Evolutionary conservation across 2,888 invertebrate genomes (phyloP), one percentile per base, ranked within the genome.

Genomic region (Ferdinandea cuprea): DNA sequence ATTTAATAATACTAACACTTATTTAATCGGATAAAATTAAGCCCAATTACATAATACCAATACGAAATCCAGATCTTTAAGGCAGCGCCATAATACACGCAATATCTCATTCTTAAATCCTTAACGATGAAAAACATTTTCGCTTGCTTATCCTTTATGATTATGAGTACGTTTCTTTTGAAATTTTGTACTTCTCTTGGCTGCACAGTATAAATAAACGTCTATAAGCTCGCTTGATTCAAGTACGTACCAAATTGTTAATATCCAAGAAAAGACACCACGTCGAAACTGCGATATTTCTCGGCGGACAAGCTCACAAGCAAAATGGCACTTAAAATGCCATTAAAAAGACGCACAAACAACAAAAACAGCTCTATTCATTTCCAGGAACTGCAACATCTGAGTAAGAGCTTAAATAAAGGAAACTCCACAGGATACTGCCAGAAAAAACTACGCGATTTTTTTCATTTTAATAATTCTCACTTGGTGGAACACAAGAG

Each of bases 271-370:
- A 46, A 44, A 28, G 7, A 15, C 59, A 59, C 35, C 21, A 35
- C 13, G 21, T 35, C 15, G 7, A 17, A 40, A 42, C 11, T 11
- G 30, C 11, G 37, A 48, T 35, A 28, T 50, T 65, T 5, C 35
- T 65, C 44, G 19, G 15, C 11, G 8, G 25, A 17, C 25, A 40
- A 65, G 25, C 9, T 50, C 25, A 15, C 32, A 48, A n/a, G 7
- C 7, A 65, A 52, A 65, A 37, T 52, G 35, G 13, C 50, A 65
- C 65, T 65, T 65, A 52, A 65, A 65, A 52, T 65, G 65, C 40
- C 40, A 65, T 65, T 65, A 63, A 65, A 65, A 65, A 37, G 13
- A n/a, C 25, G n/a, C n/a, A 25, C 25, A 25, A n/a, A 25, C 5
- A 25, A 25, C 5, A 50, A 37, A 37, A 65, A 8, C 25, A 52